Conservation (phyloP, 2,888 invertebrate species). For the Tribolium freemani region DNA sequence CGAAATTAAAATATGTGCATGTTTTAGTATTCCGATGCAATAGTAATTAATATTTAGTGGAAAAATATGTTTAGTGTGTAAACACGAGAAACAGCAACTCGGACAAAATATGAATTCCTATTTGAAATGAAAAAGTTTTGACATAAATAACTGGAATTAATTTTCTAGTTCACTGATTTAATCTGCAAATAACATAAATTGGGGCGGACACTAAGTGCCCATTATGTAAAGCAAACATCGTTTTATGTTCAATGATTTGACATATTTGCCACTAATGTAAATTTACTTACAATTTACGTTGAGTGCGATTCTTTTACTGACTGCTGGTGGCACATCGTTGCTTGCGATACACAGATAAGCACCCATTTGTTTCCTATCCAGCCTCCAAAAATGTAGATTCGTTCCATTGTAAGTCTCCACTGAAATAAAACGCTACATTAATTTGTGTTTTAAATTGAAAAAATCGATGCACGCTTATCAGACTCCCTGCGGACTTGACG, state of each 20-base stretch:
- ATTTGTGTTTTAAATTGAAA: background rate
- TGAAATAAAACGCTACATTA: conserved; percentile 60
- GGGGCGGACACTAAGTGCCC: background rate
- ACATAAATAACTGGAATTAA: background rate
- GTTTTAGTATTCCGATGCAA: background rate
- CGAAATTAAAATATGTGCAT: background rate
- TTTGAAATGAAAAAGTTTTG: too few species aligned
- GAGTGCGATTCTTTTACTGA: conserved; percentile 88
- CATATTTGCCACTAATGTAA: background rate
- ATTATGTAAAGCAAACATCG: background rate
- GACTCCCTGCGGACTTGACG: background rate
- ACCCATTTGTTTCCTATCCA: conserved; percentile 92
- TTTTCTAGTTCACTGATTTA: background rate
- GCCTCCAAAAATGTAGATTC: conserved; percentile 79
- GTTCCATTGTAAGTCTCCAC: conserved; percentile 85
- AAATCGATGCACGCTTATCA: background rate
- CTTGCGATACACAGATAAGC: conserved; percentile 93
- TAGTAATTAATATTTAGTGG: background rate
- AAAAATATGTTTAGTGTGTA: background rate
- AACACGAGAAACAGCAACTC: too few species aligned
- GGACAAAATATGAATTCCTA: too few species aligned
- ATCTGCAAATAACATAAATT: background rate
- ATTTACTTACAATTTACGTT: conserved; percentile 89
- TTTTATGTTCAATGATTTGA: background rate
- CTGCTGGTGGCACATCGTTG: conserved; percentile 92